Percentiles rank a stretch among this genome's conserved stretches.
Evolutionary conservation across 2,888 invertebrate species (phyloP).

Genomic region (Trichogramma dendrolimi): DNA sequence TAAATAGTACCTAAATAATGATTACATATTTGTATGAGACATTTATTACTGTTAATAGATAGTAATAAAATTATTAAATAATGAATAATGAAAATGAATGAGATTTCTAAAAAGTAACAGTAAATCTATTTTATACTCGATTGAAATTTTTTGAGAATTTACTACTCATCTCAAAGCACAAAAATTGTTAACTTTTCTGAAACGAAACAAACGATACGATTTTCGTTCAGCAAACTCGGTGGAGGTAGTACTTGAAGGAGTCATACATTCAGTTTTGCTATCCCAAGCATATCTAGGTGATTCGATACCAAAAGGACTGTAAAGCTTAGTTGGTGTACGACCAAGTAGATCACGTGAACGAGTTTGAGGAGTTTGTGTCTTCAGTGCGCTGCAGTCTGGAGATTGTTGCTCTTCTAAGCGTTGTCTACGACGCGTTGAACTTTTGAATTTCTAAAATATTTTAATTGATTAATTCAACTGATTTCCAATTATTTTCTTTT

Average conservation of each 20-base stretch:
- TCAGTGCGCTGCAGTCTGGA: slow-evolving; percentile 40
- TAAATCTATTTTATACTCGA: not conserved
- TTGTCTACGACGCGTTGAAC: slow-evolving; percentile 57
- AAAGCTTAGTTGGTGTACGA: slow-evolving; percentile 68
- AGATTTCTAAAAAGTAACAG: no score
- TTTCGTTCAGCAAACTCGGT: slow-evolving; percentile 22
- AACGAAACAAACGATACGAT: slow-evolving; percentile 41
- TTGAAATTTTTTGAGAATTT: not conserved
- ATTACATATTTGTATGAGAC: no score
- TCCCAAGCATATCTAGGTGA: slow-evolving; percentile 60
- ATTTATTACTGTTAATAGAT: no score
- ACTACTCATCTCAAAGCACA: slow-evolving; percentile 42
- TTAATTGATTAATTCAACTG: no score
- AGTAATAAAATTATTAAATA: no score
- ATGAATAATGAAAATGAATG: no score
- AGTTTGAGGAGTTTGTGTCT: slow-evolving; percentile 54
- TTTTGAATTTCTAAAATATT: slow-evolving; percentile 54
- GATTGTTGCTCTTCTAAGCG: slow-evolving; percentile 57
- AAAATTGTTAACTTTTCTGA: slow-evolving; percentile 42
- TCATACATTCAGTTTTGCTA: slow-evolving; percentile 57
- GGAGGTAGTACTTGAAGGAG: slow-evolving; percentile 24
- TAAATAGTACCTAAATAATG: no score
- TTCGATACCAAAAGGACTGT: slow-evolving; percentile 74
- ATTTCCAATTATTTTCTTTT: no score
- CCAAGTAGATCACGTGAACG: slow-evolving; percentile 56